Evolutionary conservation across 2,888 invertebrate genomes (phyloP).

Genomic region (Eilema griseolum): DNA sequence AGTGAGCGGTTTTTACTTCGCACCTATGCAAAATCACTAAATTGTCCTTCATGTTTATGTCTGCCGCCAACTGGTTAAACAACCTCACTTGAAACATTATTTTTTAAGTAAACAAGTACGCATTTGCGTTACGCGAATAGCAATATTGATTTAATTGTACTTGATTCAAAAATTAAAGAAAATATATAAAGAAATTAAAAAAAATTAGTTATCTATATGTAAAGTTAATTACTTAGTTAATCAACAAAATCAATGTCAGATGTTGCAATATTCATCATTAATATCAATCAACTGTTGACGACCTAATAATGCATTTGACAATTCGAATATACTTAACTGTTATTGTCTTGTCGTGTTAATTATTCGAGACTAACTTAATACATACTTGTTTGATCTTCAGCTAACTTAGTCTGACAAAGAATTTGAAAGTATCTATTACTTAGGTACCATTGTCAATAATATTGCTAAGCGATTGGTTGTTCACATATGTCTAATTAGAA

Average conservation of each 20-base stretch:
- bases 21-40: slow-evolving; percentile 28
- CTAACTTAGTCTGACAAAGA: not conserved
- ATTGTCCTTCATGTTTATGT: slow-evolving; percentile 58
- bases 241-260: not conserved
- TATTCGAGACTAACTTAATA: not conserved
- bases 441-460: not conserved
- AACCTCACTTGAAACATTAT: slow-evolving; percentile 60
- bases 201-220: not conserved
- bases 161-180: too few species aligned
- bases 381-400: not conserved
- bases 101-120: slow-evolving; percentile 61
- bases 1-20: slow-evolving; percentile 5
- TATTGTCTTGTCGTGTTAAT: not conserved
- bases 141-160: slow-evolving; percentile 4
- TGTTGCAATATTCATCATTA: not conserved
- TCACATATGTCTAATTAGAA: slow-evolving; percentile 53
- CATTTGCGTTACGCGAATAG: slow-evolving; percentile 2
- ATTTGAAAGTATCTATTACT: not conserved
- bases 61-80: slow-evolving; percentile 68
- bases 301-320: not conserved
- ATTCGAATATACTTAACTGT: not conserved
- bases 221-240: not conserved
- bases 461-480: slow-evolving; percentile 30
- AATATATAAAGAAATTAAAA: not conserved
- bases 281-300: not conserved